Base-by-base conservation (phyloP, 1,140 invertebrate genomes). In the Piezodorus guildinii region DNA sequence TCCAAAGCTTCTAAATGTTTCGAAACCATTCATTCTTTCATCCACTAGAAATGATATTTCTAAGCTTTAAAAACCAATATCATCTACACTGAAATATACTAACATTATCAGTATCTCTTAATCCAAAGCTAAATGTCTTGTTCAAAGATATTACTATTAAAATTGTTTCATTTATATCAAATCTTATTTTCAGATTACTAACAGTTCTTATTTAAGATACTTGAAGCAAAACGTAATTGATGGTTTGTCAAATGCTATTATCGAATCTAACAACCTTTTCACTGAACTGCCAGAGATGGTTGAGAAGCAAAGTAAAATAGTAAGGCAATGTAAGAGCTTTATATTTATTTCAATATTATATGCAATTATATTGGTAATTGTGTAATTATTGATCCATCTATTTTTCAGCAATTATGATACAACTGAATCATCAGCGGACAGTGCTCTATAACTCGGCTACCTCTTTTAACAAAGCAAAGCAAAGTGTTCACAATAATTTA, bases 381-480 rank as follows among this genome's bases (percentile, higher is more conserved):
- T 25, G 14, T 39, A 3, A 63, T 44, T 23, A 59, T 27, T n/a
- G 6, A 64, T 39, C 19, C 23, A 64, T 54, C 43, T 45, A 16
- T 43, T 65, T 66, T 64, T 5, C 65, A 78, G 76, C 67, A 59
- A 74, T 77, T 60, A 71, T 75, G 19, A 69, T 72, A 0, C 76
- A 78, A 66, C 70, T 79, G 44, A 73, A 71, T 62, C 64, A 67
- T 15, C 73, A 72, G 56, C 69, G 75, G 39, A 70, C 71, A 0
- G 71, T 70, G 54, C 71, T 78, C 62, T 73, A 75, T 27, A 75
- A 77, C 19, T 72, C 75, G 45, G 72, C 74, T 1, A 67, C 73
- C 39, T 67, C 67, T 61, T 69, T 78, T 21, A 76, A 79, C 54
- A 69, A 71, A 3, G 71, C 73, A 25, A 72, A 69, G 51, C 68